Evolutionary conservation across 2,888 invertebrate species (phyloP).

Genomic region (Drosophila austrosaltans): DNA sequence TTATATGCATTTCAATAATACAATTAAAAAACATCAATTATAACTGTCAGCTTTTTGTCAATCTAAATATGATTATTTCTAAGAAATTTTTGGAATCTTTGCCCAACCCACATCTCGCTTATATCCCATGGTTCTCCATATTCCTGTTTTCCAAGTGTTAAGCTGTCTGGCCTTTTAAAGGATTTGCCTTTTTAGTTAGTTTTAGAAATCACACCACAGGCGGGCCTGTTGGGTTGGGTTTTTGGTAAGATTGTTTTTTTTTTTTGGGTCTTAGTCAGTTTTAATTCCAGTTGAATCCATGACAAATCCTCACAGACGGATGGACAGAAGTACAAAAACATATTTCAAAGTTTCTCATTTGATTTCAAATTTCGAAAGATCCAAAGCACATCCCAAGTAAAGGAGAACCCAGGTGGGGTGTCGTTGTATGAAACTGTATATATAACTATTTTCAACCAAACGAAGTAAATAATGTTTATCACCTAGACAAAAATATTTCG

Average conservation of each 20-base stretch:
- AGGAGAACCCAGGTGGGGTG: background rate
- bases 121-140: constrained; percentile 19
- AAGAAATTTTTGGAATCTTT: background rate
- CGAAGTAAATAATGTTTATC: constrained; percentile 32
- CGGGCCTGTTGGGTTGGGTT: constrained; percentile 38
- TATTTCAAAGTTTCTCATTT: constrained; percentile 48
- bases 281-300: constrained; percentile 39
- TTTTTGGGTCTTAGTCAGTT: constrained; percentile 28
- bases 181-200: constrained; percentile 57
- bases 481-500: constrained; percentile 37
- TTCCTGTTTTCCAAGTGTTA: constrained; percentile 42
- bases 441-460: background rate
- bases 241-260: constrained; percentile 11
- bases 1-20: too few relatives aligned
- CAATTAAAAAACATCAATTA: background rate
- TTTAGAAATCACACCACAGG: constrained; percentile 64
- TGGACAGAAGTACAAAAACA: constrained; percentile 56
- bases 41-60: background rate
- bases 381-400: background rate
- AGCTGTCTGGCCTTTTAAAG: constrained; percentile 38
- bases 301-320: constrained; percentile 60
- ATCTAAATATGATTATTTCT: background rate
- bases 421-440: background rate
- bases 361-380: background rate
- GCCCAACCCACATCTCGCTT: constrained; percentile 10